A percentile compares a stretch with the other conserved stretches of the same genome.
These are phyloP conservation scores for Liparis tanakae DNA, from an alignment of 2,797 vertebrate genomes.

Conservation along the genomic window DNA sequence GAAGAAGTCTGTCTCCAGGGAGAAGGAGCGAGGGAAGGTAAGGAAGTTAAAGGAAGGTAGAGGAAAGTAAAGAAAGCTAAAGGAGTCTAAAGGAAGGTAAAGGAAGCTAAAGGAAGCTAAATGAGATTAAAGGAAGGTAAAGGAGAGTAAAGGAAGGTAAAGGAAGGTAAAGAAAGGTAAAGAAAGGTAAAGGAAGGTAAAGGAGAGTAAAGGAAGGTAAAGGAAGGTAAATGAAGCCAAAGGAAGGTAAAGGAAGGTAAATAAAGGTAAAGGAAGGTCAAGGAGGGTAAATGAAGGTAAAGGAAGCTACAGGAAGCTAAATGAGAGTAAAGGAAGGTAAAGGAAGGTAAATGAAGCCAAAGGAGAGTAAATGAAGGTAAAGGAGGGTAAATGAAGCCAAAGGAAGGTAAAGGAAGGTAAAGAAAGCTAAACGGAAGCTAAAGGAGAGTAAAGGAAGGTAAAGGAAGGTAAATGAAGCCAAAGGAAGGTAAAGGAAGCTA, in stretches of 20 bases:
- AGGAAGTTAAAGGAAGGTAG: background rate
- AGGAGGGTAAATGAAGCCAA: background rate
- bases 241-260: background rate
- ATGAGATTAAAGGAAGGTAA: background rate
- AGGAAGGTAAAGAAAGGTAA: background rate
- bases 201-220: too few relatives aligned
- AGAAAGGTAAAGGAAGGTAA: background rate
- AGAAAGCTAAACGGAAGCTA: too few relatives aligned
- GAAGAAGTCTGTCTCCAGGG: slow-evolving; percentile 1
- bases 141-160: too few relatives aligned
- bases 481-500: background rate
- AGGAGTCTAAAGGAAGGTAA: too few relatives aligned
- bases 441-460: background rate
- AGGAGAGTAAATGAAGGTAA: too few relatives aligned
- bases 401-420: background rate
- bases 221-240: too few relatives aligned
- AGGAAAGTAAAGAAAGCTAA: too few relatives aligned
- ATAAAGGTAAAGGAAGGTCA: too few relatives aligned
- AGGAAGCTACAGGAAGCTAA: background rate
- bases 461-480: too few relatives aligned
- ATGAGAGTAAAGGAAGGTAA: background rate
- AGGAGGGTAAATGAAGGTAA: background rate
- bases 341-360: too few relatives aligned
- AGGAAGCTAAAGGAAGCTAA: too few relatives aligned
- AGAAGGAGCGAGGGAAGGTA: background rate